Conservation (phyloP, 2,888 invertebrate species). For the Macrophya annulata region DNA sequence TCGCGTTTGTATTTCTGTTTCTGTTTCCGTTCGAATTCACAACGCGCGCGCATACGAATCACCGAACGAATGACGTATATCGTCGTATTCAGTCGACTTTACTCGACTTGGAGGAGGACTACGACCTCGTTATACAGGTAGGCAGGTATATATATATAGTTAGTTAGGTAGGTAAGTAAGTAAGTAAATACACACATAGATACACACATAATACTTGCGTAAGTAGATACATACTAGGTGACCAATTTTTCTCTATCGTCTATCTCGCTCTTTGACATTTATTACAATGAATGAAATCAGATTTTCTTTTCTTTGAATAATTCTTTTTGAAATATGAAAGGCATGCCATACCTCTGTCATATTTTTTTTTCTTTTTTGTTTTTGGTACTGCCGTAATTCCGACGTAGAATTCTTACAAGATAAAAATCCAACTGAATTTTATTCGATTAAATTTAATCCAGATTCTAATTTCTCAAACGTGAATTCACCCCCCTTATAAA, state of each 20-base stretch:
- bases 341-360: too few species aligned
- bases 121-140: constrained; percentile 36
- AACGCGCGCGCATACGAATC: constrained; percentile 31
- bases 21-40: not conserved
- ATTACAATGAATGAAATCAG: not conserved
- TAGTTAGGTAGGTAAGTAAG: not conserved
- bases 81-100: not conserved
- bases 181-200: not conserved
- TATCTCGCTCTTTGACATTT: not conserved
- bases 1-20: not conserved
- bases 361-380: too few species aligned
- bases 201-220: not conserved
- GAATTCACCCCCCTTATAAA: too few species aligned
- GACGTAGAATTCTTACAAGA: too few species aligned
- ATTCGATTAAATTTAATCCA: too few species aligned
- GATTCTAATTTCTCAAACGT: too few species aligned
- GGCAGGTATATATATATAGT: too few species aligned
- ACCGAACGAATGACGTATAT: constrained; percentile 20
- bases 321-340: not conserved
- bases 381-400: too few species aligned
- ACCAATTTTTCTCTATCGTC: not conserved
- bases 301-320: not conserved
- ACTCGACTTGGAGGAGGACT: constrained; percentile 17
- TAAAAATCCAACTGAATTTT: too few species aligned
- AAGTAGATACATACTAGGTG: not conserved